These are phyloP conservation scores for Platichthys flesus DNA, from an alignment of 2,113 vertebrate species.

Conservation along the genomic window DNA sequence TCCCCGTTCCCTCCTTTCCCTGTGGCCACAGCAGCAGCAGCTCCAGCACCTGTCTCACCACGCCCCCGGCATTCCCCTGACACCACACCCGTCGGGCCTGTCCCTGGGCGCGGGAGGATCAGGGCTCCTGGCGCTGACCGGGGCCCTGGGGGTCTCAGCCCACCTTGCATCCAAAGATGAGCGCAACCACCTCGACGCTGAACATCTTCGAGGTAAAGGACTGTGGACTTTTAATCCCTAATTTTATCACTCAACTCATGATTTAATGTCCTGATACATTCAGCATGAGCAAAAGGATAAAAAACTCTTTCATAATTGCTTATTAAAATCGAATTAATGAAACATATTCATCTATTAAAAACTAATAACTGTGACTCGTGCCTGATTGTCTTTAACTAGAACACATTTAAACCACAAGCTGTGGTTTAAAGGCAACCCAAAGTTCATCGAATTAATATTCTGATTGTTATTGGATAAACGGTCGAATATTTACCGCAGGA, in stretches of 20 bases:
- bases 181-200: constrained; percentile 82
- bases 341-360: too few species aligned
- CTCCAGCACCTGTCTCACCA: constrained; percentile 94
- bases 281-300: neutral
- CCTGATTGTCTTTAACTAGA: neutral
- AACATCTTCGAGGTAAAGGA: constrained; percentile 85
- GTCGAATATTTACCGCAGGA: neutral
- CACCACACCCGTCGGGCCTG: constrained; percentile 86
- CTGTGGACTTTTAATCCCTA: accelerated
- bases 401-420: too few species aligned
- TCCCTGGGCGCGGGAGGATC: constrained; percentile 83
- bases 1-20: constrained; percentile 43
- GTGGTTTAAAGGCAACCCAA: too few species aligned
- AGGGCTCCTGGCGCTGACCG: constrained; percentile 88
- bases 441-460: neutral
- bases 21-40: constrained; percentile 93
- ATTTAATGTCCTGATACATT: neutral
- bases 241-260: neutral
- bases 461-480: neutral
- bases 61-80: constrained; percentile 85
- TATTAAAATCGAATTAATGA: too few species aligned
- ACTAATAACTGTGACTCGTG: too few species aligned
- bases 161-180: constrained; percentile 89
- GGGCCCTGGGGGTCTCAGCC: constrained; percentile 86
- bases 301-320: neutral